A percentile compares a stretch with the other conserved stretches of the same genome.
Conservation (phyloP, 2,888 invertebrate species). For the Mimachlamys varia region DNA sequence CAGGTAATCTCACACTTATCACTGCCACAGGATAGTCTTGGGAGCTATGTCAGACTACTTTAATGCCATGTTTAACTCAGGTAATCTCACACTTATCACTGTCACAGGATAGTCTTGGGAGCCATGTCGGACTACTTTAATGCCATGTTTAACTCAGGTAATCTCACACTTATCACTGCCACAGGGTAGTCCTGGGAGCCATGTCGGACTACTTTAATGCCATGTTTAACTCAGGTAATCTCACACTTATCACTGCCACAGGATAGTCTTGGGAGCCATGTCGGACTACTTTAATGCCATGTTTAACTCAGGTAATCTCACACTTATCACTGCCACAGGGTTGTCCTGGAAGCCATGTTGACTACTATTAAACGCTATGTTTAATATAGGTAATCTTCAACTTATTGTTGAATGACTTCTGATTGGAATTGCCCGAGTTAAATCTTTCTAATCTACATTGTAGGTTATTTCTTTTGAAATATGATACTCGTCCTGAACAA, state of each 20-base stretch:
- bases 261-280: constrained; percentile 47
- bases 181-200: constrained; percentile 37
- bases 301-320: constrained; percentile 49
- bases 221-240: constrained; percentile 54
- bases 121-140: constrained; percentile 63
- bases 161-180: constrained; percentile 53
- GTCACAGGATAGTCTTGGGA: constrained; percentile 38
- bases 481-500: no score
- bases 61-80: constrained; percentile 53
- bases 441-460: no score
- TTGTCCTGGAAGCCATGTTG: constrained; percentile 50
- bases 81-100: constrained; percentile 52
- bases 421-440: no score
- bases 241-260: constrained; percentile 51
- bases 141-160: constrained; percentile 55
- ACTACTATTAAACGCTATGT: constrained; percentile 50
- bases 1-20: constrained; percentile 51
- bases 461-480: no score
- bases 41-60: constrained; percentile 52
- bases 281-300: no score
- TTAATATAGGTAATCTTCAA: constrained; percentile 44
- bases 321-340: constrained; percentile 51
- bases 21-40: constrained; percentile 41
- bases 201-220: constrained; percentile 50
- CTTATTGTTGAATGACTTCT: no score